Base-by-base conservation (phyloP, 2,113 vertebrate species). In the Crotophaga sulcirostris region DNA sequence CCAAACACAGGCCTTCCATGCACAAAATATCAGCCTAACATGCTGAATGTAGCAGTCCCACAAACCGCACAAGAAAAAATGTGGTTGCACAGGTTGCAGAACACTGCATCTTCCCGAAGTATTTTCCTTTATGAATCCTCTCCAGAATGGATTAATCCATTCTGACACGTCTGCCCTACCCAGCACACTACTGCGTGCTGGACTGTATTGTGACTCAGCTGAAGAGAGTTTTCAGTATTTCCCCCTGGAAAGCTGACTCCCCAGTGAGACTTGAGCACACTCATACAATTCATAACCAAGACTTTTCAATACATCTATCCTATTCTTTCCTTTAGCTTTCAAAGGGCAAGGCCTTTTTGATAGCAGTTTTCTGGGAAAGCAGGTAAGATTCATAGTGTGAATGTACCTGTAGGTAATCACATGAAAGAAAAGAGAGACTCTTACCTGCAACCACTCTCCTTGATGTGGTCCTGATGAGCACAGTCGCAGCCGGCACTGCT, bases 111-210 rank as follows among this genome's bases (percentile, higher is more conserved):
- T 63, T 84, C 25, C 44, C 21, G 29, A 55, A 15, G 13, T 54
- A 45, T 64, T 81, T 74, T 42, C 29, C 28, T 66, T 85, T 38
- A 59, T 49, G 25, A 88, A 56, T 64, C 51, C 23, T 55, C 44
- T 64, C n/a, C 62, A 67, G 62, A 23, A 58, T 5, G 24, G 26
- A 60, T 47, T 16, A 29, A 82, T 55, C 33, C 14, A 45, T 24
- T 5, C 74, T 1, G 2, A 66, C 10, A n/a, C 28, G 9, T 10
- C 7, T 8, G 21, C 26, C 16, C 20, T 59, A 38, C 38, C 17
- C 31, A 34, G 33, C 9, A 2, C 52, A 66, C 36, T 0, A 0
- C 67, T 52, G 25, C 52, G 16, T 0, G 0, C 45, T 56, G 25
- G 33, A 34, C 59, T 59, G 25, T 51, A 66, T 26, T 68, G 36